Base-by-base conservation (phyloP, 2,797 vertebrate species). In the Hydrolagus colliei region DNA sequence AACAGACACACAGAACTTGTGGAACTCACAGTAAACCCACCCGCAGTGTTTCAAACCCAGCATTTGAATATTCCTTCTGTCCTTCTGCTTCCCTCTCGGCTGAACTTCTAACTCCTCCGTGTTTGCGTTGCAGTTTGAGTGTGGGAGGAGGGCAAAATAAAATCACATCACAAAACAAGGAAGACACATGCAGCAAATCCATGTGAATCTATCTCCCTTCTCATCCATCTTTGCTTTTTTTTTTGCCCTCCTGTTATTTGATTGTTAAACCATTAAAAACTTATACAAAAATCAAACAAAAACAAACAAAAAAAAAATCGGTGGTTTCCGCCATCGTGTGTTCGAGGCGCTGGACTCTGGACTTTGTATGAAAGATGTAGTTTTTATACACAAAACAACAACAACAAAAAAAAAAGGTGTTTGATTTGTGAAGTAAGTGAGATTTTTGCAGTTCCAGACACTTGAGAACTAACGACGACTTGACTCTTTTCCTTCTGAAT, bases 351-450 rank as follows among this genome's bases (percentile, higher is more conserved):
- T 82, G 65, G 27, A 27, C 27, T 52, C 6, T 52, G 41, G 79
- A 68, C 79, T 84, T 84, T 84, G 63, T 84, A 84, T 35, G 32
- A 84, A 84, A 71, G 65, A 84, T 71, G 65, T 84, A 68, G 32
- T 84, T 84, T 84, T 84, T 71, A n/a, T 84, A 84, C 79, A 84
- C 41, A 52, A 52, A 52, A 52, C 41, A 84, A 27, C 27, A 27
- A 27, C 27, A 27, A 27, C 27, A 27, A 27, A 27, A 27, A 27
- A 27, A 74, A 72, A 32, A 71, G 52, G 79, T 84, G 65, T 84
- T 84, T 84, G 79, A 84, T 84, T 84, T 71, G 16, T 84, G 63
- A 84, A 84, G 65, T 84, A 84, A 84, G 41, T 63, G 71, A 52
- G 65, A 27, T 84, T 84, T 52, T 71, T 84, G 65, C 79, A 84